phyloP scores from a whole-genome alignment of 53 echinoderm and acorn worm species.

The Holothuria scabra region DNA sequence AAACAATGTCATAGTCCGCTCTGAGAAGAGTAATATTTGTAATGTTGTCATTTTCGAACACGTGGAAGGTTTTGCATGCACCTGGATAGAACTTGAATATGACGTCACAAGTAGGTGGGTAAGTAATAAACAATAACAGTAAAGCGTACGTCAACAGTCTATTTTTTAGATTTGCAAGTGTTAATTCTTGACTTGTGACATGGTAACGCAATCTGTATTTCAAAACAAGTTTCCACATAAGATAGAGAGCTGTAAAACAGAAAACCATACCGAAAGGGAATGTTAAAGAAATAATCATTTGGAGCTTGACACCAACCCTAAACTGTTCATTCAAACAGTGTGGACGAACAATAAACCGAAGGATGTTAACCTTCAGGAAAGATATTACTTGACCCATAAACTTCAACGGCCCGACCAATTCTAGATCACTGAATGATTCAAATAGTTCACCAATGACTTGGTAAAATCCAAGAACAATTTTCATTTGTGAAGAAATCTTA shows the following conservation, averaged over 20 bases:
- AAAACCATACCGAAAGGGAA: not conserved
- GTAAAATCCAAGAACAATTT: conserved; percentile 26
- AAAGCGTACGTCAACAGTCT: conserved; percentile 5
- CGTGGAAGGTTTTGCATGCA: conserved; percentile 17
- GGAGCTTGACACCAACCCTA: not conserved
- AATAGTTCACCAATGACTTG: conserved; percentile 19
- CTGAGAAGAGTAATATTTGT: conserved; percentile 4
- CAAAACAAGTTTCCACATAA: not conserved
- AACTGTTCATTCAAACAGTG: not conserved
- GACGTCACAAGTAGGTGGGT: conserved; percentile 23
- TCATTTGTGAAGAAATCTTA: not conserved
- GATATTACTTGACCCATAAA: not conserved
- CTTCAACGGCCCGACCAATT: not conserved
- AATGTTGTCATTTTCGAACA: not conserved
- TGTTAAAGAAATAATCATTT: not conserved
- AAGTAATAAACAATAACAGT: conserved; percentile 18
- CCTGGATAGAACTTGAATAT: conserved; percentile 12
- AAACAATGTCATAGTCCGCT: conserved; percentile 19
- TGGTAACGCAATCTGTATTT: not conserved
- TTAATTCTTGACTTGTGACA: not conserved
- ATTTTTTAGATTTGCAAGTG: not conserved
- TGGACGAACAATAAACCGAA: conserved; percentile 2
- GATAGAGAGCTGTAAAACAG: not conserved
- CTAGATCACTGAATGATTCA: not conserved
- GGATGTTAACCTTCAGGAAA: not conserved